These are phyloP conservation scores for Macrotus californicus DNA, from an alignment of 2,113 vertebrate genomes.

Conservation along the genomic window DNA sequence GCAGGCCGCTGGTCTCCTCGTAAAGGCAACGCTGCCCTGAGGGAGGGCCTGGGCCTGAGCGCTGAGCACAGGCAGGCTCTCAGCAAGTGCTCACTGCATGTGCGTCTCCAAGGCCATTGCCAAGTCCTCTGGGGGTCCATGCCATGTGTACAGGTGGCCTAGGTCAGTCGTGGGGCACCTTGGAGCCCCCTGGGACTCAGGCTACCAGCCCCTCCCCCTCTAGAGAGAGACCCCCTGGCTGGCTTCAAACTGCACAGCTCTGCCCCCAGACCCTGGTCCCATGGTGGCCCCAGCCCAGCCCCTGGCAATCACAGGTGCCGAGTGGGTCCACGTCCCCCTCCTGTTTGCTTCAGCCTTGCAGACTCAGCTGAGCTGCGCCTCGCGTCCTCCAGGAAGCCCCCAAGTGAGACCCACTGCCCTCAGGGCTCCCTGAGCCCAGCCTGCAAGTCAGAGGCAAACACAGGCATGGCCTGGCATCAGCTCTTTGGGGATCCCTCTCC, in stretches of 20 bases:
- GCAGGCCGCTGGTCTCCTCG: fast-evolving
- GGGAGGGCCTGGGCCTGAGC: neutral
- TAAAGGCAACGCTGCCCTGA: fast-evolving
- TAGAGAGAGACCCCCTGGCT: neutral
- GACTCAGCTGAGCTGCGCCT: neutral
- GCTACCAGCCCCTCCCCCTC: neutral
- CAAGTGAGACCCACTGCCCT: neutral
- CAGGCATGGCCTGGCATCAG: fast-evolving
- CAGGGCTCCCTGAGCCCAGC: neutral
- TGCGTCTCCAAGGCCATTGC: fast-evolving
- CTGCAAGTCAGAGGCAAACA: neutral
- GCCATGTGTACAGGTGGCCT: neutral
- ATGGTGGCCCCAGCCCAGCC: neutral
- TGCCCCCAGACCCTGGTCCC: neutral
- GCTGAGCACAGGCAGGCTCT: fast-evolving
- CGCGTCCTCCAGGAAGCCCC: neutral
- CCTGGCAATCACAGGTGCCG: neutral
- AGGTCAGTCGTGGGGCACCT: neutral
- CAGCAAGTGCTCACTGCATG: fast-evolving
- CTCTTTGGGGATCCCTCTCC: neutral
- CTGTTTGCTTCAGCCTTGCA: fast-evolving
- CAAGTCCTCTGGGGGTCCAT: fast-evolving
- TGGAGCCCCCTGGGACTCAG: neutral
- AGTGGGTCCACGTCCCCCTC: too few relatives aligned
- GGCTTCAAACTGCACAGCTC: neutral